Percentiles rank a stretch among this genome's conserved stretches.
These are phyloP conservation scores for Zingel zingel DNA, from an alignment of 2,113 vertebrate species.

Conservation along the genomic window DNA sequence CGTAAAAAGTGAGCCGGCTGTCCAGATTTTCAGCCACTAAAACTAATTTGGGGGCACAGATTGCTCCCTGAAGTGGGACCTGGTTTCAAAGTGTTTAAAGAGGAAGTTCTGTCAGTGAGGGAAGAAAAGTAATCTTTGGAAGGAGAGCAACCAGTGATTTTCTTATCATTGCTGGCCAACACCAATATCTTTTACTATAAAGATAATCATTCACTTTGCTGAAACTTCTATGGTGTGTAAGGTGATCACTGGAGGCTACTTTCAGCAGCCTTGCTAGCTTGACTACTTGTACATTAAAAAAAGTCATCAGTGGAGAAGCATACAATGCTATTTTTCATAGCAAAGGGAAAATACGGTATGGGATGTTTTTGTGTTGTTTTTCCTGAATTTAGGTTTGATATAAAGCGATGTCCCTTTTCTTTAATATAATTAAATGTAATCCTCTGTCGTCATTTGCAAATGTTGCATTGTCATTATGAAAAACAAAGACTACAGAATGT, in stretches of 20 bases:
- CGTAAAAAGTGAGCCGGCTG: background rate
- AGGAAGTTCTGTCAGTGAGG: slow-evolving; percentile 18
- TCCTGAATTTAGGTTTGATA: background rate
- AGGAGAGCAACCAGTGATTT: background rate
- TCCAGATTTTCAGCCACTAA: slow-evolving; percentile 4
- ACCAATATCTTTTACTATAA: background rate
- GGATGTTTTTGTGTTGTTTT: background rate
- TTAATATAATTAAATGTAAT: background rate
- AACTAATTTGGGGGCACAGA: slow-evolving; percentile 39
- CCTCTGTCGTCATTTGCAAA: background rate
- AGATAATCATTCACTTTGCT: background rate
- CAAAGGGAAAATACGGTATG: background rate
- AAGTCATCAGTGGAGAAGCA: background rate
- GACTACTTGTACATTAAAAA: background rate
- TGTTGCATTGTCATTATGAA: background rate
- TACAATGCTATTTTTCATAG: background rate
- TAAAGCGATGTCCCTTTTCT: background rate
- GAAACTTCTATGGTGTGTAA: background rate
- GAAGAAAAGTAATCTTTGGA: background rate
- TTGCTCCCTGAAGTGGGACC: slow-evolving; percentile 52
- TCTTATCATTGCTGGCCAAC: background rate
- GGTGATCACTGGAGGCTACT: background rate
- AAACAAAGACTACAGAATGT: background rate
- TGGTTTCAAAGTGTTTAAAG: slow-evolving; percentile 40
- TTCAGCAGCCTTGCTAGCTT: background rate